Conservation (phyloP, 2,113 vertebrate species). For the Pteropus alecto region DNA sequence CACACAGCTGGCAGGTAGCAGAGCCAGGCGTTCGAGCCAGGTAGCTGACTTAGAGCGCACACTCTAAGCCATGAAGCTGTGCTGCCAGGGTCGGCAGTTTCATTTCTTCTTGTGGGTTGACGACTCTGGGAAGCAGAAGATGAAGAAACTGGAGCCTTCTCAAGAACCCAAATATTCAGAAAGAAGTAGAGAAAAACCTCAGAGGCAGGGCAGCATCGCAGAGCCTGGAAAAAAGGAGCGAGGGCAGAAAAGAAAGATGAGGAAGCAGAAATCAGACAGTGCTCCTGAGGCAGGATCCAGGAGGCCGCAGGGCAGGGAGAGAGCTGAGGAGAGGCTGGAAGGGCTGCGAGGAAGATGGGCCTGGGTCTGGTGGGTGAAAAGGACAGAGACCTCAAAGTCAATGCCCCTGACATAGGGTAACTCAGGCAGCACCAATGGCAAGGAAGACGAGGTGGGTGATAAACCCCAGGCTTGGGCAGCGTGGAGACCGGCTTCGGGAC, state of each 20-base stretch:
- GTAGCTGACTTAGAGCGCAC: not conserved
- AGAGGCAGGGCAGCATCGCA: not conserved
- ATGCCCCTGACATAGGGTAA: not conserved
- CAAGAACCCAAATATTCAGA: not conserved
- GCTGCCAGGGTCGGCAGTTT: too few species aligned
- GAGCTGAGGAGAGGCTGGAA: not conserved
- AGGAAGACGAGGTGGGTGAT: not conserved
- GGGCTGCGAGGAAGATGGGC: not conserved
- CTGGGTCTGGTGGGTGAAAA: not conserved
- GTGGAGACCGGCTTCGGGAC: not conserved
- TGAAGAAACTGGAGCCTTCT: not conserved
- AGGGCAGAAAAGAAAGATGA: not conserved
- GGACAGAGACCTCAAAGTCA: not conserved
- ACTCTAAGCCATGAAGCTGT: accelerated
- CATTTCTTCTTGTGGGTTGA: not conserved
- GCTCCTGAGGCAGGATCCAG: not conserved
- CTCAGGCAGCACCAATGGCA: not conserved
- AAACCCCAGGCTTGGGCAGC: not conserved
- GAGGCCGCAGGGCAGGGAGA: not conserved
- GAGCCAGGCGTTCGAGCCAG: not conserved
- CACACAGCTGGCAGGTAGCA: not conserved
- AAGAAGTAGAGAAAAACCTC: not conserved
- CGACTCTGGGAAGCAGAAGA: not conserved
- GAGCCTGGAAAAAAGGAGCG: not conserved
- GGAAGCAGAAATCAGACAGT: not conserved